Evolutionary conservation across 1,140 invertebrate genomes (phyloP), one percentile per base, ranked within the genome.

Genomic region (Trachelipus rathkii): DNA sequence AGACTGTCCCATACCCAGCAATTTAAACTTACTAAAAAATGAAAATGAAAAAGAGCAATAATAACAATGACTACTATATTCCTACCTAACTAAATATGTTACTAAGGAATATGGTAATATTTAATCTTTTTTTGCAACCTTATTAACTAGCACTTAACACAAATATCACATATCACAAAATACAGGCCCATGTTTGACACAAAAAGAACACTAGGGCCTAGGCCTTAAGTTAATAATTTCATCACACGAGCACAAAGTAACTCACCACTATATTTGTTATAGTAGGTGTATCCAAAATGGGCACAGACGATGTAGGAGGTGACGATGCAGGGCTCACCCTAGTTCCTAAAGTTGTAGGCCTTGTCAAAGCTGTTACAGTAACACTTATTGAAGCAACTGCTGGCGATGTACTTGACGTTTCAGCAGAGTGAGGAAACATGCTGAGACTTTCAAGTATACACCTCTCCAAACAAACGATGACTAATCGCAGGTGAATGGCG

Each of bases 211-310:
- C 11, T 60, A 60, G 50, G 50, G 2, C 50, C n/a, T n/a, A n/a
- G n/a, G n/a, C n/a, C n/a, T n/a, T n/a, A n/a, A n/a, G n/a, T n/a
- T n/a, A n/a, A n/a, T 60, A 60, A 19, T 15, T 19, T 60, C 19
- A 60, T 13, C 50, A 1, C 8, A 4, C 4, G 19, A 60, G 50
- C 11, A 19, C 50, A 60, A 60, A 60, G 50, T 19, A 60, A 60
- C 50, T 60, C 50, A 60, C 50, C 50, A 60, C 50, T 60, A 60
- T 60, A 60, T 60, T 60, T 60, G 50, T 60, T 15, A 60, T 60
- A 19, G 50, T 60, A 15, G 50, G 50, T 19, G 50, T 60, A 19
- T 60, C 50, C 11, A 60, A 19, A 15, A 19, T 15, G 19, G 50
- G 50, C 50, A 60, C 50, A 19, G 50, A 60, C 11, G 50, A 60